Conservation (phyloP, 2,888 invertebrate genomes). For the Macaria notata region DNA sequence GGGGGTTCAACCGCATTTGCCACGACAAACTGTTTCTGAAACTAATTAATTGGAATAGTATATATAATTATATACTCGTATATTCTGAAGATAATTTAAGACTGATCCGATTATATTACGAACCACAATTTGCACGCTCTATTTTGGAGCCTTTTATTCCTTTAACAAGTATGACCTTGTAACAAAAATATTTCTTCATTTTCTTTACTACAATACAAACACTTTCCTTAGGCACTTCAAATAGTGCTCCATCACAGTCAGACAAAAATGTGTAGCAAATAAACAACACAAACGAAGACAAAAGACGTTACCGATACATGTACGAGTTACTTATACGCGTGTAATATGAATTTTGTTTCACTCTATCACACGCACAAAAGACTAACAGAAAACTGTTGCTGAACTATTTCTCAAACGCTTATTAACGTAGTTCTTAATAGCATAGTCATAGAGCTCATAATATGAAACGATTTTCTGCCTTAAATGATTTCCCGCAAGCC, state of each 20-base stretch:
- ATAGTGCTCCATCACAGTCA: slow-evolving; percentile 28
- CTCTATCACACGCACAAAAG: too few species aligned
- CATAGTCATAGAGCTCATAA: too few species aligned
- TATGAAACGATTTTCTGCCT: neutral
- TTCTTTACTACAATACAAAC: too few species aligned
- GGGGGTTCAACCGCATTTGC: slow-evolving; percentile 19
- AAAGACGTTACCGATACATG: slow-evolving; percentile 8
- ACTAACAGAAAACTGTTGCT: neutral
- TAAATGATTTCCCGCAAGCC: neutral
- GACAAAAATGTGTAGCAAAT: slow-evolving; percentile 21
- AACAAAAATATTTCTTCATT: too few species aligned
- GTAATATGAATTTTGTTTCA: too few species aligned
- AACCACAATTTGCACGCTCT: too few species aligned
- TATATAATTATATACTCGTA: neutral
- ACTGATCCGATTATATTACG: too few species aligned
- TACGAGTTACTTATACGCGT: neutral
- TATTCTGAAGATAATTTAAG: too few species aligned
- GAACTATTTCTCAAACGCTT: slow-evolving; percentile 11
- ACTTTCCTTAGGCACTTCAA: slow-evolving; percentile 5
- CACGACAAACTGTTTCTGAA: slow-evolving; percentile 29
- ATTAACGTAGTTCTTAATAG: too few species aligned
- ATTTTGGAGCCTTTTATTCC: too few species aligned
- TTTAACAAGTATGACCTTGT: too few species aligned
- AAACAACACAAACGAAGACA: slow-evolving; percentile 25
- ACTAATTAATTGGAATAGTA: slow-evolving; percentile 27